These are phyloP conservation scores for Oreochromis niloticus DNA, from an alignment of 2,113 vertebrate genomes.

Conservation along the genomic window DNA sequence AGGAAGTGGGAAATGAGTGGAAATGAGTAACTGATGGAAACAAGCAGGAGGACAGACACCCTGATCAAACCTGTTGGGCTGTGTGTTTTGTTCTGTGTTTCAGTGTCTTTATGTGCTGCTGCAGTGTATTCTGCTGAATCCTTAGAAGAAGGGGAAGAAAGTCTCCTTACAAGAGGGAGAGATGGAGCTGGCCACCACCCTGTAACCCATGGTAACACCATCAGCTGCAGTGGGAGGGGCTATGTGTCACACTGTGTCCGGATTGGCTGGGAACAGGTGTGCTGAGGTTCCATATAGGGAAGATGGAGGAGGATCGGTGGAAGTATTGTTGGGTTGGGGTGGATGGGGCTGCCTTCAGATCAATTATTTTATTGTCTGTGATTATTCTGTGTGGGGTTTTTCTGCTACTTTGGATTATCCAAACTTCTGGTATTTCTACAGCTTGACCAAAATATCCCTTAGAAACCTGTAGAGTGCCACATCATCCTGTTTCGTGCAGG, in stretches of 20 bases:
- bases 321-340: neutral
- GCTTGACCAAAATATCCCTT: neutral
- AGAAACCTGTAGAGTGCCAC: neutral
- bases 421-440: neutral
- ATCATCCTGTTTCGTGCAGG: neutral
- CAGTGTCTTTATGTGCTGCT: neutral
- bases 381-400: fast-evolving
- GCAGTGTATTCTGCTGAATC: neutral
- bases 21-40: neutral
- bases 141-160: neutral
- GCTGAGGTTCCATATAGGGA: constrained; percentile 62
- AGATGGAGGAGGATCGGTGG: constrained; percentile 5
- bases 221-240: constrained; percentile 71
- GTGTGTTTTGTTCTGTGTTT: neutral
- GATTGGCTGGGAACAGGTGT: constrained; percentile 71
- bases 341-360: neutral
- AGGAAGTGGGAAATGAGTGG: neutral
- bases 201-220: constrained; percentile 67
- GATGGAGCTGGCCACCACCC: constrained; percentile 61
- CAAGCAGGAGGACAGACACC: neutral
- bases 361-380: neutral
- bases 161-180: constrained; percentile 23
- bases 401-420: neutral
- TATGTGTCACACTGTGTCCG: neutral
- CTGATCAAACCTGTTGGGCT: neutral